A percentile compares a stretch with the other conserved stretches of the same genome.
These are phyloP conservation scores for Isichthys henryi DNA, from an alignment of 2,113 vertebrate species.

Conservation along the genomic window DNA sequence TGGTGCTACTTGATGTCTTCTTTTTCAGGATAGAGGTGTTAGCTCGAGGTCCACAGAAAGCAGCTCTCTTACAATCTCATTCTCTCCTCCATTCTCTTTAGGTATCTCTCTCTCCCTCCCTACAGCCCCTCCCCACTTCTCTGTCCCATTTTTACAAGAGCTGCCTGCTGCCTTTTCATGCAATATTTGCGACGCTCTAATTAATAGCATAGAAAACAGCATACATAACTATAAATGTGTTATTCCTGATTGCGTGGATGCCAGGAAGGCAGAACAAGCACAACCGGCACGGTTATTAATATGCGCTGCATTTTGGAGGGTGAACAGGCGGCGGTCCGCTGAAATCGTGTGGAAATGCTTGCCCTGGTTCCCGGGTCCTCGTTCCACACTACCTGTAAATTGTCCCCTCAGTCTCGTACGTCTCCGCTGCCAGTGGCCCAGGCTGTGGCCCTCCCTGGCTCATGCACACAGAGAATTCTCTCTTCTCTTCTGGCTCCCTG, in stretches of 20 bases:
- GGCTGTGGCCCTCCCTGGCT: neutral
- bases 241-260: slow-evolving; percentile 32
- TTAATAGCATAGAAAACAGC: slow-evolving; percentile 39
- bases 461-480: slow-evolving; percentile 10
- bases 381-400: neutral
- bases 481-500: slow-evolving; percentile 5
- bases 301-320: neutral
- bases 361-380: neutral
- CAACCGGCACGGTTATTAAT: too few relatives aligned
- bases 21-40: slow-evolving; percentile 10
- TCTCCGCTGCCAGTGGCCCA: neutral
- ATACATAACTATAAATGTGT: slow-evolving; percentile 51
- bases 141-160: slow-evolving; percentile 11
- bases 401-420: neutral
- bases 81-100: neutral
- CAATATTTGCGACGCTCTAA: slow-evolving; percentile 38
- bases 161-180: slow-evolving; percentile 34
- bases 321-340: neutral
- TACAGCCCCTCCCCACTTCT: neutral
- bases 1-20: slow-evolving; percentile 16
- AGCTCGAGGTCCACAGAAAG: neutral
- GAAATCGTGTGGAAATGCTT: neutral
- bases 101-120: slow-evolving; percentile 5
- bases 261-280: too few relatives aligned
- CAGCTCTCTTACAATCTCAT: neutral